Evolutionary conservation across 2,888 invertebrate species (phyloP).

Genomic region (Apeira syringaria): DNA sequence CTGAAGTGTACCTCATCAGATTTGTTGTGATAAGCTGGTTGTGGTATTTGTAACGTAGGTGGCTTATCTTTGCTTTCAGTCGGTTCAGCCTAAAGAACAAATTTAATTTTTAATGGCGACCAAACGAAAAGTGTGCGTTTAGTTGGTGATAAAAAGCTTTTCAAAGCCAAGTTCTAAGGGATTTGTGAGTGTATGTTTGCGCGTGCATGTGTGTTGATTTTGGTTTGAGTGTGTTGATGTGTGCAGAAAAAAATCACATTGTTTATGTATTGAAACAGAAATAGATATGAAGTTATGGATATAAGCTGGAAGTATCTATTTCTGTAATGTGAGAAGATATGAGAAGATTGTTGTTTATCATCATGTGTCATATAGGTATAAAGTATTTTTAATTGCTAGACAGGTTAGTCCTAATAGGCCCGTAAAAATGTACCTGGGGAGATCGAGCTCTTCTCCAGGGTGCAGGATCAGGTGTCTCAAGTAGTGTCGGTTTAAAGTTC

Average conservation of each 20-base stretch:
- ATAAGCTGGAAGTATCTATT: too few species aligned
- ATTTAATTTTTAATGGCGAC: constrained; percentile 66
- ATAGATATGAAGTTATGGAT: constrained; percentile 1
- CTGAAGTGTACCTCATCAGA: constrained; percentile 66
- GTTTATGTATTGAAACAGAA: too few species aligned
- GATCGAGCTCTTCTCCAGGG: constrained; percentile 70
- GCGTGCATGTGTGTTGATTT: neutral
- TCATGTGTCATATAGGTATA: too few species aligned
- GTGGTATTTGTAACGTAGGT: constrained; percentile 66
- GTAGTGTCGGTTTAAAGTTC: constrained; percentile 68
- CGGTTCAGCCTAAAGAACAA: constrained; percentile 73
- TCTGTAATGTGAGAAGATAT: neutral
- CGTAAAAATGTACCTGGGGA: constrained; percentile 59
- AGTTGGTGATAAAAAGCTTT: constrained; percentile 12
- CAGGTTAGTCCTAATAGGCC: too few species aligned
- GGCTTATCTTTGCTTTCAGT: constrained; percentile 60
- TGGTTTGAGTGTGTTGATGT: too few species aligned
- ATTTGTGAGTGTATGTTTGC: constrained; percentile 1
- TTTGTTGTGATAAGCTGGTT: constrained; percentile 63
- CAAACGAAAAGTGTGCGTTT: constrained; percentile 44
- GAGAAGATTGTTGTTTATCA: neutral
- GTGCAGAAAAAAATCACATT: too few species aligned
- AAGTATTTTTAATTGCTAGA: too few species aligned
- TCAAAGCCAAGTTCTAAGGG: constrained; percentile 11
- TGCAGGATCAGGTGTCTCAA: constrained; percentile 55